Percentiles rank a stretch among this genome's conserved stretches.
Conservation (phyloP, 2,113 vertebrate genomes). For the Sebastes schlegelii region DNA sequence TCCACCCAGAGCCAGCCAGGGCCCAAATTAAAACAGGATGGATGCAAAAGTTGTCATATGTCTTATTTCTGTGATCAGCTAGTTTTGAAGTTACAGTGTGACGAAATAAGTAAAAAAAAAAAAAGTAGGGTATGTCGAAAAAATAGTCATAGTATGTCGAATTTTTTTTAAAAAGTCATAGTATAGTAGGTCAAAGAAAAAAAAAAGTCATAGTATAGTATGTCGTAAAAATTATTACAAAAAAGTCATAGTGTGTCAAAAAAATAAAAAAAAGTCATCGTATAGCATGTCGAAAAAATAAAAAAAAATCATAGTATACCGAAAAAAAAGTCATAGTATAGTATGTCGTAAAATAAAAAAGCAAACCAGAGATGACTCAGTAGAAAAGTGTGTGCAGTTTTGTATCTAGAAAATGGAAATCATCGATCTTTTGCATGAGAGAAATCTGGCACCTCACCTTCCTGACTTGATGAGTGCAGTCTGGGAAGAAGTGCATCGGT, state of each 20-base stretch:
- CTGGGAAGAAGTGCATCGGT: conserved; percentile 53
- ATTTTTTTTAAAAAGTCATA: background rate
- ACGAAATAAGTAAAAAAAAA: no score
- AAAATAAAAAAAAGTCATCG: no score
- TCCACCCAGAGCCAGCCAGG: conserved; percentile 37
- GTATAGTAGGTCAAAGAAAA: background rate
- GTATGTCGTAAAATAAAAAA: background rate
- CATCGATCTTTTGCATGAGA: background rate
- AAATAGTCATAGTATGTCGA: no score
- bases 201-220: background rate
- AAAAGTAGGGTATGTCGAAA: no score
- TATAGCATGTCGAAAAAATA: background rate
- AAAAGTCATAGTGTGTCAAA: background rate
- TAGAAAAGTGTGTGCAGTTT: background rate
- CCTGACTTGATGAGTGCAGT: conserved; percentile 42
- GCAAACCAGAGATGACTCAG: background rate
- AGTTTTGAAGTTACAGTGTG: no score
- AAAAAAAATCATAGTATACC: no score
- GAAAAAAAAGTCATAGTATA: no score
- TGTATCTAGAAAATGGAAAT: background rate
- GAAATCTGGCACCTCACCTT: conserved; percentile 61
- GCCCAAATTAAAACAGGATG: conserved; percentile 55
- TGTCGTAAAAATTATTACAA: background rate
- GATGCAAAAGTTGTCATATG: conserved; percentile 56
- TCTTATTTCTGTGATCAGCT: conserved; percentile 37